Evolutionary conservation across 2,888 invertebrate genomes (phyloP).

Genomic region (Leptinotarsa rubiginosa): DNA sequence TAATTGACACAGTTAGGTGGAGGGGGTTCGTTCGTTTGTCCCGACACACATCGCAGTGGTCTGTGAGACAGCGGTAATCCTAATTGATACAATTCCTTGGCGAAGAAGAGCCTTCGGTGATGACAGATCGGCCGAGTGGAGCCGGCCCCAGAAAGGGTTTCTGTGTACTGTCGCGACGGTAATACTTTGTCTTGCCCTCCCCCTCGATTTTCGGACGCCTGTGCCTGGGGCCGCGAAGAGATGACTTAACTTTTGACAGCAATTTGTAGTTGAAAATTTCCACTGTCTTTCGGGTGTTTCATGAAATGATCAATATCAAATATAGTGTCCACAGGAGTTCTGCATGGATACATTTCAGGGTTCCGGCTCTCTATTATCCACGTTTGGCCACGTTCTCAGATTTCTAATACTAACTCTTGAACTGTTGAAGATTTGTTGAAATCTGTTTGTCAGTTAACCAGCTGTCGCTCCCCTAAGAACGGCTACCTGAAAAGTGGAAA

Average conservation of each 20-base stretch:
- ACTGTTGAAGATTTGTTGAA: too few relatives aligned
- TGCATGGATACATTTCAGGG: too few relatives aligned
- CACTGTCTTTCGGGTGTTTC: too few relatives aligned
- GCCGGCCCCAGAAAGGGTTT: conserved; percentile 67
- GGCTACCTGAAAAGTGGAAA: too few relatives aligned
- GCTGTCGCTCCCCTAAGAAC: too few relatives aligned
- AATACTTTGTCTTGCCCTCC: conserved; percentile 49
- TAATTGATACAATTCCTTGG: conserved; percentile 64
- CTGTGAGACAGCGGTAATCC: conserved; percentile 54
- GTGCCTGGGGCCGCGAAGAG: conserved; percentile 36
- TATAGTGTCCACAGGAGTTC: too few relatives aligned
- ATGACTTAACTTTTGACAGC: conserved; percentile 47
- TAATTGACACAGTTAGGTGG: conserved; percentile 37
- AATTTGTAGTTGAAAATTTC: not conserved
- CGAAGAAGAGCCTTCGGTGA: conserved; percentile 36
- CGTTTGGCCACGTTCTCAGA: too few relatives aligned
- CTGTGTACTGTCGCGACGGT: conserved; percentile 65
- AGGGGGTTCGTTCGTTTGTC: conserved; percentile 28
- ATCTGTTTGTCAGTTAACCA: too few relatives aligned
- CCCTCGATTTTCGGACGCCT: conserved; percentile 50
- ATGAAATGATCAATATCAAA: too few relatives aligned
- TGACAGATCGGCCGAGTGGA: conserved; percentile 62
- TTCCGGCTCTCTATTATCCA: too few relatives aligned
- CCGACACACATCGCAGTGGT: conserved; percentile 24
- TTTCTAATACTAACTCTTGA: too few relatives aligned